Evolutionary conservation across 92 coral and sea anemone species (phyloP), one percentile per base, ranked within the genome.

Genomic region (Paragorgia papillata): DNA sequence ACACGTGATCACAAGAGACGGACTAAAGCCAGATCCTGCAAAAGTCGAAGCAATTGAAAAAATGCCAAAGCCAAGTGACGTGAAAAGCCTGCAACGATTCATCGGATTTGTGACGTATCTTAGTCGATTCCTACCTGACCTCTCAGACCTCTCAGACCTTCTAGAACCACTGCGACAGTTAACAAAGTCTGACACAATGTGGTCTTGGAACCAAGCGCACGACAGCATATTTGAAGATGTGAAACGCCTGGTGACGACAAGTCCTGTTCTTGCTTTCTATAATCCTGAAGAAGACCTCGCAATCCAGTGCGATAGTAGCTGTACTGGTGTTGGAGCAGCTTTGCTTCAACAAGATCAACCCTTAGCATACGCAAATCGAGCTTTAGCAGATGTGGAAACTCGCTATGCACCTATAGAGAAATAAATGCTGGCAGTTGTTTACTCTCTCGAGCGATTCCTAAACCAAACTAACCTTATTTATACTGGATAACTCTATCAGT

Each of bases 21-120:
- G 87, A 17, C 57, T 83, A 21, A 51, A 76, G 77, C 87, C 78
- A 64, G 62, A 33, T 35, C 87, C 87, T 25, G n/a, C 63, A n/a
- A 59, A 49, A 50, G 83, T 76, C 54, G 74, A 73, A 55, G 66
- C 85, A 19, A 81, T 81, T 53, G 20, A 6, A 3, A 53, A 53
- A 18, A 53, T 53, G 58, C 18, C 5, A 17, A 24, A 53, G 17
- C 58, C 58, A 4, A 53, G 7, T 18, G 58, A 53, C 17, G 58
- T 24, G 20, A 55, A 46, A 35, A 76, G 49, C 50, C 39, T 78
- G 40, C 61, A 80, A 55, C 46, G 84, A 43, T 84, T 79, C 41
- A 14, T 29, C n/a, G 66, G 66, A 15, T 22, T 59, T 6, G 5
- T 29, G 9, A 28, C 31, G 10, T 59, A 59, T 31, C 26, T 21